A percentile compares a stretch with the other conserved stretches of the same genome.
These are phyloP conservation scores for Meteorus colon DNA, from an alignment of 2,888 invertebrate species.

Conservation along the genomic window DNA sequence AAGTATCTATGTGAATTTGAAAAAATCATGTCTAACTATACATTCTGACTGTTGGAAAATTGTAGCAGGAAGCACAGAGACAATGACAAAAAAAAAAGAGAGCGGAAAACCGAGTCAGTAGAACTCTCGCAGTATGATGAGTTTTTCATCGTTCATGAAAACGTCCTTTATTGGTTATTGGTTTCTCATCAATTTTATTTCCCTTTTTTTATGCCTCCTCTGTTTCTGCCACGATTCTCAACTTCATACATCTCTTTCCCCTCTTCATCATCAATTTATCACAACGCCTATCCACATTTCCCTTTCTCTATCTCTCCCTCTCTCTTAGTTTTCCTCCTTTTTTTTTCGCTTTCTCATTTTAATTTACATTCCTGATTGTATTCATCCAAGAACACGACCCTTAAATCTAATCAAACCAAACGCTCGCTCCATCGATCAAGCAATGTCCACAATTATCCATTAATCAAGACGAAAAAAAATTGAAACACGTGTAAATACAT, in stretches of 20 bases:
- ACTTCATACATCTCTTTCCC: background rate
- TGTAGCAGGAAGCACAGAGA: background rate
- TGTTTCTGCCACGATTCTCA: slow-evolving; percentile 8
- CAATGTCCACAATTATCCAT: no score
- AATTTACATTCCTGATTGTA: no score
- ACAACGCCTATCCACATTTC: background rate
- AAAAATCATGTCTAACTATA: background rate
- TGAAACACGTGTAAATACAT: no score
- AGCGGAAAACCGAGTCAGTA: background rate
- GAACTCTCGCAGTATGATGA: background rate
- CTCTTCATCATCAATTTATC: slow-evolving; percentile 2
- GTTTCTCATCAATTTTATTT: slow-evolving; percentile 56
- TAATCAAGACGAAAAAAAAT: no score
- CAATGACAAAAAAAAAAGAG: background rate
- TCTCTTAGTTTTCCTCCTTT: background rate
- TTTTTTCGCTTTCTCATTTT: background rate
- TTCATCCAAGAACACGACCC: no score
- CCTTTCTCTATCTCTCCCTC: background rate
- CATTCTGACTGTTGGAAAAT: background rate
- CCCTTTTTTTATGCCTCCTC: slow-evolving; percentile 6
- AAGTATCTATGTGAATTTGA: background rate
- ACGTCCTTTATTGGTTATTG: slow-evolving; percentile 56
- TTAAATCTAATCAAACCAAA: no score
- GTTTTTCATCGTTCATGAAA: slow-evolving; percentile 21
- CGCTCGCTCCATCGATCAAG: no score